Evolutionary conservation across 2,888 invertebrate species (phyloP).

Genomic region (Tetranychus piercei): DNA sequence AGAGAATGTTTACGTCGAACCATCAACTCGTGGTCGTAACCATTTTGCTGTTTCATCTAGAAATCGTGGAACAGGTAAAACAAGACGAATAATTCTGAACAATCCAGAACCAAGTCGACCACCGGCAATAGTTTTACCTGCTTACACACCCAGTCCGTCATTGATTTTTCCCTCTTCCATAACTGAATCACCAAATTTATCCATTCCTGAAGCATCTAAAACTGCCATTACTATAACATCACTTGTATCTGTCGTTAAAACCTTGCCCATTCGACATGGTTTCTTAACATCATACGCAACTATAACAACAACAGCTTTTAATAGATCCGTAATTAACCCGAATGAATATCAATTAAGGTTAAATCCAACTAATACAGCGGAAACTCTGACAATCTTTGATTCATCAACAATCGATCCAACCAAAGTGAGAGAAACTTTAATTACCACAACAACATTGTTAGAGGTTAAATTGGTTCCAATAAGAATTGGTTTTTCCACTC

Average conservation of each 20-base stretch:
- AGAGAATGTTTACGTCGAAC: background rate
- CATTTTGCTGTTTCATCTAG: background rate
- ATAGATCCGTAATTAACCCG: slow-evolving; percentile 26
- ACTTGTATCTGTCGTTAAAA: slow-evolving; percentile 27
- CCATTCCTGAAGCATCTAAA: slow-evolving; percentile 19
- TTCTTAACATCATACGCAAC: slow-evolving; percentile 28
- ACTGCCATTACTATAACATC: slow-evolving; percentile 27
- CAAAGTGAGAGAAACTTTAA: slow-evolving; percentile 27
- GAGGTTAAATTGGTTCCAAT: slow-evolving; percentile 28
- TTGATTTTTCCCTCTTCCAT: background rate
- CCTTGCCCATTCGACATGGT: slow-evolving; percentile 28
- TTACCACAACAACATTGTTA: slow-evolving; percentile 26
- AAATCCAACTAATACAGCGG: slow-evolving; percentile 21
- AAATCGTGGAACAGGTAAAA: background rate
- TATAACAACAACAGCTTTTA: slow-evolving; percentile 27
- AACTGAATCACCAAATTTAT: background rate
- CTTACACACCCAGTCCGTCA: background rate
- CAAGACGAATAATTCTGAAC: background rate
- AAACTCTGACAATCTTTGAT: slow-evolving; percentile 26
- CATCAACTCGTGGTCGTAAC: background rate
- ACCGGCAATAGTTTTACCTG: background rate
- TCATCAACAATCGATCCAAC: slow-evolving; percentile 24
- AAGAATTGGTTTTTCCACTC: slow-evolving; percentile 27
- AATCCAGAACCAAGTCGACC: slow-evolving; percentile 7
- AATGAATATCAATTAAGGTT: slow-evolving; percentile 25